Conservation (phyloP, 2,888 invertebrate species). For the Tetragnatha montana region DNA sequence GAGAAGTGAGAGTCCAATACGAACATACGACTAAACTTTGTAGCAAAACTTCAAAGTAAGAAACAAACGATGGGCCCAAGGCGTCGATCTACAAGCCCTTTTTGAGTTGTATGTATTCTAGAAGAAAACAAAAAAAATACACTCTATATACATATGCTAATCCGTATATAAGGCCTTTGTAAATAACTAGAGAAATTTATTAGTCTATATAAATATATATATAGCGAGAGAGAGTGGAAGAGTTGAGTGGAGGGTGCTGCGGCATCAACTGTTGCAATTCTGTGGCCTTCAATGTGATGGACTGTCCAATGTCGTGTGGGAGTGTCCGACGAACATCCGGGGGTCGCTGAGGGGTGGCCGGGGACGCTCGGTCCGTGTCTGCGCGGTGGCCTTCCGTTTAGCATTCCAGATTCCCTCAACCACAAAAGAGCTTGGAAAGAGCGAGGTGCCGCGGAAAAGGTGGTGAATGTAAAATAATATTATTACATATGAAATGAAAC, state of each 20-base stretch:
- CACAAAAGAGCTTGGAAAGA: conserved; percentile 66
- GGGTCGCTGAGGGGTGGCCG: conserved; percentile 6
- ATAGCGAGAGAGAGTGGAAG: conserved; percentile 3
- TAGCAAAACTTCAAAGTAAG: conserved; percentile 61
- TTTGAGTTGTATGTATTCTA: conserved; percentile 60
- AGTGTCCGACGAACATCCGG: conserved; percentile 11
- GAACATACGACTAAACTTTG: conserved; percentile 28
- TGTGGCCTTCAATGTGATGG: conserved; percentile 63
- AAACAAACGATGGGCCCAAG: conserved; percentile 26
- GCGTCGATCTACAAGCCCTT: conserved; percentile 37
- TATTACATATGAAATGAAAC: conserved; percentile 25
- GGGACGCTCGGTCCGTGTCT: conserved; percentile 13
- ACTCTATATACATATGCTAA: conserved; percentile 52
- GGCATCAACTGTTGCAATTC: conserved; percentile 53
- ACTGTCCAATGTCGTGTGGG: conserved; percentile 30
- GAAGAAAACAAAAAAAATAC: conserved; percentile 31
- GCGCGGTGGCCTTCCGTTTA: conserved; percentile 63
- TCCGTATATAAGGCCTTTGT: conserved; percentile 61
- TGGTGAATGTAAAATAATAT: conserved; percentile 22
- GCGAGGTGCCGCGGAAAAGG: conserved; percentile 51
- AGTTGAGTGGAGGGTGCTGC: conserved; percentile 10
- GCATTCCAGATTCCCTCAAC: conserved; percentile 60
- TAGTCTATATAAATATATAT: conserved; percentile 40
- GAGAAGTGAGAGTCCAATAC: not conserved
- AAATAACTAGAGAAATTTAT: conserved; percentile 60